Base-by-base conservation (phyloP, 1,140 invertebrate species). In the Thaumatotibia leucotreta region DNA sequence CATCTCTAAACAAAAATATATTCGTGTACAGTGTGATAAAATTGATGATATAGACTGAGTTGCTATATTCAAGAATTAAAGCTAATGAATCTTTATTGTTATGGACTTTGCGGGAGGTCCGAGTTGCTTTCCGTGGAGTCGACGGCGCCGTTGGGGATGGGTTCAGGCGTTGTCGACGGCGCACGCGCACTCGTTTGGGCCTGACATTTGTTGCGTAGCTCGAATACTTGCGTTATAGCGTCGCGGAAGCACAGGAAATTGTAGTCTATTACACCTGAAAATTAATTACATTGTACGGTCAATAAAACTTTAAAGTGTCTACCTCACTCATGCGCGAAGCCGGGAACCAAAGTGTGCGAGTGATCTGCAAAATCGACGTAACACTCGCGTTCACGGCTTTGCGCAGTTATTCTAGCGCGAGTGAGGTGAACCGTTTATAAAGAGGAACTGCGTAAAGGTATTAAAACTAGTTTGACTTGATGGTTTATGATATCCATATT, bases 231-330 rank as follows among this genome's bases (percentile, higher is more conserved):
- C 73, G 97, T 96, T 67, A 98, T 97, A 2, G 96, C 97, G 91
- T 98, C 95, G 29, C 97, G 95, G 83, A 99, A 98, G 88, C 97
- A 98, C 52, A 98, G 91, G 79, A 99, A 99, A 83, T 99, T 99
- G 86, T 98, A 99, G 86, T 99, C 97, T 74, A 99, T 99, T 9
- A 99, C 95, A 84, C 98, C 97, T 89, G 83, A 72, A 87, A 83
- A 67, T 31, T n/a, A n/a, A n/a, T n/a, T n/a, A n/a, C n/a, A n/a
- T n/a, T n/a, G n/a, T 20, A 52, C 23, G 22, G 8, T 11, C 35
- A 61, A 14, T 1, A 61, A 31, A 6, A 61, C 11, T 31, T 31
- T 61, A 9, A n/a, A n/a, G 2, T 29, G 2, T 29, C 6, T 29
- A 29, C 27, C 6, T 29, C 27, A 2, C 6, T 29, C 27, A 29